Percentiles rank a stretch among this genome's conserved stretches.
Conservation (phyloP, 2,797 vertebrate genomes). For the Natrix natrix region DNA sequence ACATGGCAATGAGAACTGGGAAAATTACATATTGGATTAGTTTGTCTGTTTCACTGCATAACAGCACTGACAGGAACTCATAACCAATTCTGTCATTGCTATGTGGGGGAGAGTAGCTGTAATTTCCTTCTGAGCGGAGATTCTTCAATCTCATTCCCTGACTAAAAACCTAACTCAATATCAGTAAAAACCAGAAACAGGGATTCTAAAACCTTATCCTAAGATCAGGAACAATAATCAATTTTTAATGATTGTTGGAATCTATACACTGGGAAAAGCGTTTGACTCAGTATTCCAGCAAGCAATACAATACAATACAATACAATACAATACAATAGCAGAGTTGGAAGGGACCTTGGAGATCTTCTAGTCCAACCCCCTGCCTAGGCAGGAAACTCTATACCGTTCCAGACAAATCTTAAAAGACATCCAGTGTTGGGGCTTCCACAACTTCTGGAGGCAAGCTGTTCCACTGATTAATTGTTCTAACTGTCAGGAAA, state of each 20-base stretch:
- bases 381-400: too few species aligned
- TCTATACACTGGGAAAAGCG: background rate
- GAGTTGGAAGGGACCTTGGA: too few species aligned
- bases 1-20: background rate
- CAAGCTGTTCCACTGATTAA: too few species aligned
- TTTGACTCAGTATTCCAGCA: background rate
- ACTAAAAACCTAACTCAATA: background rate
- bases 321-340: too few species aligned
- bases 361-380: too few species aligned
- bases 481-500: too few species aligned
- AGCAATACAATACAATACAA: background rate
- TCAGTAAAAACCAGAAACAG: background rate
- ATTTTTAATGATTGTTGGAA: background rate
- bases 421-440: too few species aligned
- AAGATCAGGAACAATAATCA: background rate
- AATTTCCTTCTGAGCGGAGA: background rate
- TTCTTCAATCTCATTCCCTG: background rate
- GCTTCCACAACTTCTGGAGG: too few species aligned
- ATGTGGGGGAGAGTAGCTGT: background rate
- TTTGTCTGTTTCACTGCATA: background rate
- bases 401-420: too few species aligned
- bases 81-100: background rate
- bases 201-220: background rate
- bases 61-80: background rate
- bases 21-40: background rate